A percentile compares a stretch with the other conserved stretches of the same genome.
These are phyloP conservation scores for Naja naja DNA, from an alignment of 2,113 vertebrate species.

Conservation along the genomic window DNA sequence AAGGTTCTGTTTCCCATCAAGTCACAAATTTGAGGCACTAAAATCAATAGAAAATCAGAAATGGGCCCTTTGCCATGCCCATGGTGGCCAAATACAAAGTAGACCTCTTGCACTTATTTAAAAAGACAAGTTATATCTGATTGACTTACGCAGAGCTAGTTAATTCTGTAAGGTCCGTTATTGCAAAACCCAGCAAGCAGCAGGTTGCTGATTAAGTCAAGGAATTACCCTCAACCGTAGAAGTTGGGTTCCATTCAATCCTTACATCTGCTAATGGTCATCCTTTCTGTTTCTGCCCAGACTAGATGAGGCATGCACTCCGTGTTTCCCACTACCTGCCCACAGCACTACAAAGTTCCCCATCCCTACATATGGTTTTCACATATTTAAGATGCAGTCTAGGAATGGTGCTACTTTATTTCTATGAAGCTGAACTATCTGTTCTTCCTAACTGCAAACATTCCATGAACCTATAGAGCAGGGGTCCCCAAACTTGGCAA, in stretches of 20 bases:
- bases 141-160: neutral
- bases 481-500: too few relatives aligned
- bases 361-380: neutral
- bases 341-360: neutral
- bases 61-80: neutral
- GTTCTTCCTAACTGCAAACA: neutral
- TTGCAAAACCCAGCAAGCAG: neutral
- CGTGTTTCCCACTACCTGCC: neutral
- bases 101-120: neutral
- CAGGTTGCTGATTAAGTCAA: neutral
- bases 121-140: neutral
- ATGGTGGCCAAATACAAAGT: neutral
- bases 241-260: neutral
- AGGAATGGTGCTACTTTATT: neutral
- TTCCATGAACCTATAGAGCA: neutral
- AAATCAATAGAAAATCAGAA: neutral
- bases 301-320: neutral
- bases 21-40: neutral
- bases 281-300: neutral
- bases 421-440: neutral
- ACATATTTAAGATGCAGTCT: neutral
- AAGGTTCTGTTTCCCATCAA: neutral
- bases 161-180: neutral
- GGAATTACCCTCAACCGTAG: neutral
- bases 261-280: neutral